Percentiles rank a stretch among this genome's conserved stretches.
Conservation (phyloP, 2,113 vertebrate species). For the Marcusenius ussheri region DNA sequence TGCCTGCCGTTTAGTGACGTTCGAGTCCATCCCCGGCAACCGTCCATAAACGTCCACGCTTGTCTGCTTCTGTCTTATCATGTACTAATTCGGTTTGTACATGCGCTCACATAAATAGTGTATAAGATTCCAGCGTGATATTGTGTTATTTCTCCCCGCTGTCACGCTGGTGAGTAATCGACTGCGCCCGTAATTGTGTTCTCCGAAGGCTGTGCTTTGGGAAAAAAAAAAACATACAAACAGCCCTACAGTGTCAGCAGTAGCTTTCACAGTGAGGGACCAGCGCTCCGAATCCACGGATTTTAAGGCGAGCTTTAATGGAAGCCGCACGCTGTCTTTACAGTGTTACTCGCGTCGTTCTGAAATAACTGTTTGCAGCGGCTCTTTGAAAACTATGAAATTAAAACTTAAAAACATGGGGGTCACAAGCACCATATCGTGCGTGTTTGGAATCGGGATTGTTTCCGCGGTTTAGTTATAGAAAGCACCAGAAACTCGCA, state of each 20-base stretch:
- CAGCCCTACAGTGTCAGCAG: not conserved
- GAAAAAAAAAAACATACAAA: not conserved
- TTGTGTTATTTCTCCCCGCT: conserved; percentile 7
- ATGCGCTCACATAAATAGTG: not conserved
- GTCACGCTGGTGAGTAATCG: conserved; percentile 12
- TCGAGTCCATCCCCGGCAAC: not conserved
- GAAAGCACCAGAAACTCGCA: not conserved
- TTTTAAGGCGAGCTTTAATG: not conserved
- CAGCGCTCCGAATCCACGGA: too few relatives aligned
- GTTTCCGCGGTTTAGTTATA: not conserved
- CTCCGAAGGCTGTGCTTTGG: not conserved
- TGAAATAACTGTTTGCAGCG: not conserved
- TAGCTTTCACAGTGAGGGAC: not conserved
- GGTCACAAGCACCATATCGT: not conserved
- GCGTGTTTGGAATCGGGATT: not conserved
- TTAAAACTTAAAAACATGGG: conserved; percentile 8
- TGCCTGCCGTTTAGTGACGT: not conserved
- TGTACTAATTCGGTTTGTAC: not conserved
- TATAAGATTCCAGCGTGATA: not conserved
- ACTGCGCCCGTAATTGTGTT: conserved; percentile 14
- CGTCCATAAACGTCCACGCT: not conserved
- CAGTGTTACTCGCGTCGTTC: not conserved
- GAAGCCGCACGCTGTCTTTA: not conserved
- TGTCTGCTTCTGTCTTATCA: not conserved
- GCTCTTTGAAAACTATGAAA: not conserved